Conservation (phyloP, 2,888 invertebrate genomes). For the Mylabris sibirica region DNA sequence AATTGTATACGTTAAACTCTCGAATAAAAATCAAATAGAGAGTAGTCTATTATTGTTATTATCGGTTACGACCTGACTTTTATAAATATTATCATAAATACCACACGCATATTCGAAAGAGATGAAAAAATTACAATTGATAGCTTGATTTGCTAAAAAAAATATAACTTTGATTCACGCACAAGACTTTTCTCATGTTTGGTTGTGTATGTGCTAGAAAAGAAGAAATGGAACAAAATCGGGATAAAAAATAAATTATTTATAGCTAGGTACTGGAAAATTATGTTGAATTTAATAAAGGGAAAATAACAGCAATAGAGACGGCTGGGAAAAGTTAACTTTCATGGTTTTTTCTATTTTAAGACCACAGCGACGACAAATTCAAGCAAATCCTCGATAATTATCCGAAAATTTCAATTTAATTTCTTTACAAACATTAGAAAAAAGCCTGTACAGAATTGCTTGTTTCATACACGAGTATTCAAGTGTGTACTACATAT, state of each 20-base stretch:
- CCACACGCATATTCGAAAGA: background rate
- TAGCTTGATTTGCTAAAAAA: too few species aligned
- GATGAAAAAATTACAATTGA: background rate
- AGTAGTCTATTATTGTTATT: background rate
- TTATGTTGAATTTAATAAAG: background rate
- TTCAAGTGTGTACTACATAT: background rate
- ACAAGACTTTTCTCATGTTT: too few species aligned
- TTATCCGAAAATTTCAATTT: background rate
- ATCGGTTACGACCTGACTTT: constrained; percentile 11
- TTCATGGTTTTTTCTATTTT: background rate
- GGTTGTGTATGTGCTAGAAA: background rate
- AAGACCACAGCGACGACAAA: too few species aligned
- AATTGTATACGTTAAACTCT: background rate
- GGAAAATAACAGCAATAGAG: background rate
- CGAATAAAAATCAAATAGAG: background rate
- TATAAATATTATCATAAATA: background rate
- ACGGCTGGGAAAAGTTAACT: background rate
- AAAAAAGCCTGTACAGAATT: background rate
- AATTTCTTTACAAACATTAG: background rate
- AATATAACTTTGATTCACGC: background rate
- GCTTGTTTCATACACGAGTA: background rate
- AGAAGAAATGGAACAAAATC: background rate
- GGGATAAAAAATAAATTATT: background rate
- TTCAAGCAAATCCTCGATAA: background rate
- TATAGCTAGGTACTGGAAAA: background rate